Evolutionary conservation across 2,113 vertebrate species (phyloP).

Genomic region (Menidia beryllina): DNA sequence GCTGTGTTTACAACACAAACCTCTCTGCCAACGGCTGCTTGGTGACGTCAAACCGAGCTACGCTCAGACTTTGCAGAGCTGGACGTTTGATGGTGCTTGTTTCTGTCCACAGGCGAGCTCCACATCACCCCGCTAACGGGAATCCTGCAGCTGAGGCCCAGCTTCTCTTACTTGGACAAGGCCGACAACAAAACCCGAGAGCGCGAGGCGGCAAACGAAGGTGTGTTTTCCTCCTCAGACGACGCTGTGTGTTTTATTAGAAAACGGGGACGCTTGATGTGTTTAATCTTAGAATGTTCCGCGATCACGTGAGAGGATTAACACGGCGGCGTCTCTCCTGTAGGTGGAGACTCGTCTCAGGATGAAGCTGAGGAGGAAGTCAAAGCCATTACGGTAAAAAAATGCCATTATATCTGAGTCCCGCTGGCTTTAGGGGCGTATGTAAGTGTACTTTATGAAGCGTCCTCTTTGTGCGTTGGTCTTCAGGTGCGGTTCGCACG

Average conservation of each 20-base stretch:
- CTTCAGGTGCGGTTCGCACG: constrained; percentile 93
- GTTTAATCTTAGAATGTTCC: not conserved
- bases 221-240: constrained; percentile 69
- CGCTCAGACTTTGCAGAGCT: not conserved
- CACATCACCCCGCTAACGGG: constrained; percentile 95
- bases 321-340: constrained; percentile 38
- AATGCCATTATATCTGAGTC: too few relatives aligned
- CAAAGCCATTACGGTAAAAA: constrained; percentile 94
- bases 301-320: not conserved
- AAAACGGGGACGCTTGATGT: too few relatives aligned
- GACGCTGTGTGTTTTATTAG: not conserved
- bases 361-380: constrained; percentile 96
- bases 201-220: constrained; percentile 94
- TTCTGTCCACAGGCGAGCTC: constrained; percentile 87
- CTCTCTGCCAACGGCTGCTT: not conserved
- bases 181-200: constrained; percentile 94
- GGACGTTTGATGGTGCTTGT: not conserved
- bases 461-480: not conserved
- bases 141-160: constrained; percentile 96
- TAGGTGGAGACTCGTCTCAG: constrained; percentile 97
- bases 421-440: not conserved
- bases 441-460: not conserved
- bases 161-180: constrained; percentile 96
- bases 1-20: not conserved
- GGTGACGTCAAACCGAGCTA: not conserved